Percentiles rank a stretch among this genome's conserved stretches.
These are phyloP conservation scores for Meda fulgida DNA, from an alignment of 2,797 vertebrate genomes.

Conservation along the genomic window DNA sequence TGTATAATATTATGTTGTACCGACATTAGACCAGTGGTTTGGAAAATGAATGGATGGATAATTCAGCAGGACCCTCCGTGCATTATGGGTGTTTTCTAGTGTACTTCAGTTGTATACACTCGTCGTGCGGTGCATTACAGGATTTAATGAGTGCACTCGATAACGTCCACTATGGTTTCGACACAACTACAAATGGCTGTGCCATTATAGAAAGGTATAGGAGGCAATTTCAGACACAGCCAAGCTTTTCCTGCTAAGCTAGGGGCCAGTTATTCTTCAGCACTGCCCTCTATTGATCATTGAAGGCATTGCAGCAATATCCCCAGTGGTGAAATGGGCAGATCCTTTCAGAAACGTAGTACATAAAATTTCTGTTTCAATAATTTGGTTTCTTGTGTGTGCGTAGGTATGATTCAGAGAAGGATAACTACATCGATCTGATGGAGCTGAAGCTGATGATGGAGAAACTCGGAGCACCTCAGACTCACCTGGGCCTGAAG, in stretches of 20 bases:
- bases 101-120: neutral
- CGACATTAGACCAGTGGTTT: too few relatives aligned
- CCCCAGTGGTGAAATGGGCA: neutral
- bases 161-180: neutral
- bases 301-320: neutral
- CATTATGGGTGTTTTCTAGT: neutral
- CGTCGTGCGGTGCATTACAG: neutral
- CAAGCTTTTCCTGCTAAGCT: neutral
- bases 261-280: neutral
- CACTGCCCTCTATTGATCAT: conserved; percentile 39
- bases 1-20: neutral
- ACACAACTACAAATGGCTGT: neutral
- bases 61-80: too few relatives aligned
- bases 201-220: neutral
- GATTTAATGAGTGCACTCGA: neutral
- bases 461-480: conserved; percentile 93
- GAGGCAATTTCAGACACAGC: neutral
- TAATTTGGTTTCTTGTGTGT: conserved; percentile 7
- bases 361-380: neutral
- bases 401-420: conserved; percentile 86
- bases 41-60: too few relatives aligned
- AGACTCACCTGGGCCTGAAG: conserved; percentile 93
- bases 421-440: conserved; percentile 90
- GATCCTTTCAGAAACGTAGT: neutral
- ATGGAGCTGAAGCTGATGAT: conserved; percentile 98